Percentiles rank a stretch among this genome's conserved stretches.
Evolutionary conservation across 2,888 invertebrate genomes (phyloP).

Genomic region (Hirudinaria manillensis): DNA sequence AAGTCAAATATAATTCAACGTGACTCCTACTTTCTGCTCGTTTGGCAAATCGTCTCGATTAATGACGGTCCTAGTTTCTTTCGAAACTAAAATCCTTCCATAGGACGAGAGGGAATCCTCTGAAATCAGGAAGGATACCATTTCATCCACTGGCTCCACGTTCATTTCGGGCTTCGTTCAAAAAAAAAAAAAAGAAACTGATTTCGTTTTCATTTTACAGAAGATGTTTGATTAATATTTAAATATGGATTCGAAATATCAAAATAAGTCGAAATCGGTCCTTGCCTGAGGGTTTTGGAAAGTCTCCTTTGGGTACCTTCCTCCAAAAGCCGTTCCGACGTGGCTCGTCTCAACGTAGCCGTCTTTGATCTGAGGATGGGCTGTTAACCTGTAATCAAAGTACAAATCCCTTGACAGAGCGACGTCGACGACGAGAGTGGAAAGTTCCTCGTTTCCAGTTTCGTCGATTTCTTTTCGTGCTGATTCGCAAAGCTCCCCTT

Average conservation of each 20-base stretch:
- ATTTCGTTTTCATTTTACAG: too few relatives aligned
- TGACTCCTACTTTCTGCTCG: too few relatives aligned
- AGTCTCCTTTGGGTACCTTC: not conserved
- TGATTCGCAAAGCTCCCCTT: constrained; percentile 25
- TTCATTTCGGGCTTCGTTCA: not conserved
- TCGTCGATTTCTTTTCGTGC: constrained; percentile 25
- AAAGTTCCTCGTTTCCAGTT: constrained; percentile 20
- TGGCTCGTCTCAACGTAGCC: not conserved
- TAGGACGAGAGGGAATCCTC: too few relatives aligned
- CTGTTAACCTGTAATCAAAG: constrained; percentile 4
- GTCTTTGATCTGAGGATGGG: constrained; percentile 2
- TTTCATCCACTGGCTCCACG: too few relatives aligned
- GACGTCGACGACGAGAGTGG: constrained; percentile 25
- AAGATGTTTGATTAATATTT: too few relatives aligned
- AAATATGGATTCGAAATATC: not conserved
- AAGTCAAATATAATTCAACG: too few relatives aligned
- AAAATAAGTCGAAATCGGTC: not conserved
- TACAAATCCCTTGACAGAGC: not conserved
- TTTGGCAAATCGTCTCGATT: too few relatives aligned
- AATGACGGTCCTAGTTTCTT: too few relatives aligned
- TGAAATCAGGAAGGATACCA: too few relatives aligned
- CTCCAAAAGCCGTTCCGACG: constrained; percentile 13
- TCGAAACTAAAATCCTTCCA: too few relatives aligned
- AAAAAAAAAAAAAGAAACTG: not conserved
- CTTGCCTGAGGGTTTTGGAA: constrained; percentile 9